Percentiles rank a stretch among this genome's conserved stretches.
Evolutionary conservation across 2,797 vertebrate species (phyloP).

Genomic region (Helicolenus hilgendorfi): DNA sequence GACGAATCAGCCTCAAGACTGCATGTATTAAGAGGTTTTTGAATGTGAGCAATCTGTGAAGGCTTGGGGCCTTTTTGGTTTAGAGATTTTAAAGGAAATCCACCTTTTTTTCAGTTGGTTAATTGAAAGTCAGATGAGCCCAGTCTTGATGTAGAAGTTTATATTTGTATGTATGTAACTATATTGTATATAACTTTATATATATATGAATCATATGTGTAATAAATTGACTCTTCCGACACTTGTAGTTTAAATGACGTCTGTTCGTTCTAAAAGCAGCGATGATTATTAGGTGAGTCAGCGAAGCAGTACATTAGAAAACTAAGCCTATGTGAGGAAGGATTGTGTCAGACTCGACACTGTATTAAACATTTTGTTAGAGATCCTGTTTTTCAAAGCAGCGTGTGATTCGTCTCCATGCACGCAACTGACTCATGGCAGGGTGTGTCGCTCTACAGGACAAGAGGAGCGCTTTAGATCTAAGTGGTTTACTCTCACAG

Average conservation of each 20-base stretch:
- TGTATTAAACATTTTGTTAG: slow-evolving; percentile 7
- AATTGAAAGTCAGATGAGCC: slow-evolving; percentile 13
- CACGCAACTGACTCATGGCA: slow-evolving; percentile 61
- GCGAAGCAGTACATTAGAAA: not conserved
- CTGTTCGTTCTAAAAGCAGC: not conserved
- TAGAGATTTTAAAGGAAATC: slow-evolving; percentile 1
- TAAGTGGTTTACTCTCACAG: not conserved
- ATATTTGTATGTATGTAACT: slow-evolving; percentile 71
- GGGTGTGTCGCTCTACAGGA: slow-evolving; percentile 63
- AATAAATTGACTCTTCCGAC: slow-evolving; percentile 74
- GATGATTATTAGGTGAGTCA: slow-evolving; percentile 22
- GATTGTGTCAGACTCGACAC: not conserved
- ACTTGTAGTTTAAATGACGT: not conserved
- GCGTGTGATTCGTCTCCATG: slow-evolving; percentile 20
- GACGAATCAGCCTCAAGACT: slow-evolving; percentile 65
- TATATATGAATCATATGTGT: slow-evolving; percentile 43
- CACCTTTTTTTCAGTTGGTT: slow-evolving; percentile 12
- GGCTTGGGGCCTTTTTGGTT: not conserved
- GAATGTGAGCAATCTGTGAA: slow-evolving; percentile 42
- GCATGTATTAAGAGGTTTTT: slow-evolving; percentile 43
- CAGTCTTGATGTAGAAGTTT: slow-evolving; percentile 36
- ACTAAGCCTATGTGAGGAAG: not conserved
- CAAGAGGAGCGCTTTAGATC: slow-evolving; percentile 1
- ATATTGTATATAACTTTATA: slow-evolving; percentile 73
- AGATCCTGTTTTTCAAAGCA: slow-evolving; percentile 19